These are phyloP conservation scores for Daubentonia madagascariensis DNA, from an alignment of 2,113 vertebrate species.

Conservation along the genomic window DNA sequence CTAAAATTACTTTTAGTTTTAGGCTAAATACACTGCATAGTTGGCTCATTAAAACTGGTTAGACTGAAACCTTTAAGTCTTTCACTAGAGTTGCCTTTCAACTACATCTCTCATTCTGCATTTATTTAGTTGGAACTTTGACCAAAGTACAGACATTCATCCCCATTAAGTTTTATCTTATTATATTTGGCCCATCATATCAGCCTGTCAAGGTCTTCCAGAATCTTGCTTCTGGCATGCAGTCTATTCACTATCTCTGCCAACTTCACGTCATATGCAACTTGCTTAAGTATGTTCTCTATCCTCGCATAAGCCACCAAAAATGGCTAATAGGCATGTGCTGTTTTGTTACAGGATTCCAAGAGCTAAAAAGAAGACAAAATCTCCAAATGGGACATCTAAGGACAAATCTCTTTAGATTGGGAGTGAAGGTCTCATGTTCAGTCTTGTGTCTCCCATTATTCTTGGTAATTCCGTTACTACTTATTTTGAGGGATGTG, in stretches of 20 bases:
- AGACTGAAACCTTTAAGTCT: neutral
- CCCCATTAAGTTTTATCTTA: conserved; percentile 41
- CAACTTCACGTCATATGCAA: conserved; percentile 63
- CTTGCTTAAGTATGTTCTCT: conserved; percentile 49
- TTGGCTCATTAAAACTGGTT: neutral
- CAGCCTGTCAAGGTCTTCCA: conserved; percentile 61
- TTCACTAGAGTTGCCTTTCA: conserved; percentile 5
- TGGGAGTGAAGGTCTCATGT: neutral
- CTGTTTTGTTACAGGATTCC: conserved; percentile 42
- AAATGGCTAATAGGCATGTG: conserved; percentile 61
- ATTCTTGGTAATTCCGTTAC: neutral
- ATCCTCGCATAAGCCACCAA: conserved; percentile 35
- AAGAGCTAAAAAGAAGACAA: conserved; percentile 19
- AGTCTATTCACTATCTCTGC: conserved; percentile 26
- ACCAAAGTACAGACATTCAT: conserved; percentile 25
- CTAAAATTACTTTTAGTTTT: conserved; percentile 1
- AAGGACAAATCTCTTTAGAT: conserved; percentile 26
- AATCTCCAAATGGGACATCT: conserved; percentile 4
- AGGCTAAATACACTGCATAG: neutral
- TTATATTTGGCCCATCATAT: conserved; percentile 65
- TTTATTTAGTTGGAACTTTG: conserved; percentile 53
- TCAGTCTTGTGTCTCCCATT: neutral
- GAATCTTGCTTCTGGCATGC: conserved; percentile 51
- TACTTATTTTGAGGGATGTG: neutral
- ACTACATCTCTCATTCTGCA: neutral